phyloP scores from a whole-genome alignment of 1,140 invertebrate genomes.

The Drosophila carrolli region DNA sequence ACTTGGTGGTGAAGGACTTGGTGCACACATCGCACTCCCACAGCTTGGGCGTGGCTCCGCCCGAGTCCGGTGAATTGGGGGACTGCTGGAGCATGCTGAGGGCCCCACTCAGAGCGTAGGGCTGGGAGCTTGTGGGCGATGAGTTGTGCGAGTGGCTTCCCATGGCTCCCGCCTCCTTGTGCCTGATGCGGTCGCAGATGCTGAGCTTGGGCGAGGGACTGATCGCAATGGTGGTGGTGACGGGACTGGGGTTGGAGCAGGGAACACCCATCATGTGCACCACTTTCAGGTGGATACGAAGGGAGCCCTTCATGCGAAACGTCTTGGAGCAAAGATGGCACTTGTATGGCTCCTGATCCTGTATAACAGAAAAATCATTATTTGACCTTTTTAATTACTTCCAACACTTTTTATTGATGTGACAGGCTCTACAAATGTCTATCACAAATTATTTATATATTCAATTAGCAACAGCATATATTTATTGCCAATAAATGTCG shows the following conservation, averaged over 20 bases:
- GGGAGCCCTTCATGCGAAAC: constrained; percentile 92
- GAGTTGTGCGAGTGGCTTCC: constrained; percentile 1
- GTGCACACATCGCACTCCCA: constrained; percentile 94
- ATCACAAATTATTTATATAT: too few species aligned
- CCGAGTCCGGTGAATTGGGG: constrained; percentile 12
- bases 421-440: too few species aligned
- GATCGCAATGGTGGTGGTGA: constrained; percentile 3
- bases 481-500: too few species aligned
- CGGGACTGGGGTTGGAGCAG: constrained; percentile 65
- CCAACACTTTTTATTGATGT: too few species aligned
- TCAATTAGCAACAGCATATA: too few species aligned
- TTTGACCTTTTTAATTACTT: too few species aligned
- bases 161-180: constrained; percentile 58
- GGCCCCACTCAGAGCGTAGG: constrained; percentile 66
- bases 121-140: constrained; percentile 30
- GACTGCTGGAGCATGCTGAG: constrained; percentile 70
- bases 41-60: constrained; percentile 85
- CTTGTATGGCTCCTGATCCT: constrained; percentile 86
- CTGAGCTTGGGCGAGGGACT: constrained; percentile 64
- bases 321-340: constrained; percentile 92
- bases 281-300: constrained; percentile 92
- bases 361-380: not conserved
- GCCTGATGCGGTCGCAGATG: constrained; percentile 81
- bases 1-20: constrained; percentile 95
- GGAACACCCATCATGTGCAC: constrained; percentile 87